Evolutionary conservation across 2,888 invertebrate genomes (phyloP).

Genomic region (Agrilus biguttatus): DNA sequence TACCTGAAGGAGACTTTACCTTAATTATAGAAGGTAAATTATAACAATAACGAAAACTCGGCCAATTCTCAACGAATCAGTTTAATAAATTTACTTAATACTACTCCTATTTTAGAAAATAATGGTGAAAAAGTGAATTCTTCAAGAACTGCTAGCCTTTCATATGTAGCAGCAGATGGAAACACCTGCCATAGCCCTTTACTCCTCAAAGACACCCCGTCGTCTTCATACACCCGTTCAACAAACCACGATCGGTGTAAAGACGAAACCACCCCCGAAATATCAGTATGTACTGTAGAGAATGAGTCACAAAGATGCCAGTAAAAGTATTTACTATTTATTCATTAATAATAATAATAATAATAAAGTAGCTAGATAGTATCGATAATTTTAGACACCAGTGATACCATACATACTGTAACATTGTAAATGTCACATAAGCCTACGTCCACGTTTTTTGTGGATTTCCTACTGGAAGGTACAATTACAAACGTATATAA

Average conservation of each 20-base stretch:
- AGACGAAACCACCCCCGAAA: slow-evolving; percentile 5
- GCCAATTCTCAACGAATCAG: too few species aligned
- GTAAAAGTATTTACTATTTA: slow-evolving; percentile 4
- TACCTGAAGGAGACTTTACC: slow-evolving; percentile 22
- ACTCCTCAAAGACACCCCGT: slow-evolving; percentile 13
- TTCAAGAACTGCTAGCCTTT: slow-evolving; percentile 16
- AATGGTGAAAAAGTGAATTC: slow-evolving; percentile 11
- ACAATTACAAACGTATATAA: slow-evolving; percentile 16
- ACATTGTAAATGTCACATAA: slow-evolving; percentile 1
- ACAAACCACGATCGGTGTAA: slow-evolving; percentile 25
- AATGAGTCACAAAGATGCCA: neutral
- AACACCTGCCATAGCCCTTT: slow-evolving; percentile 20
- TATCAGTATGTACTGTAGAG: slow-evolving; percentile 3
- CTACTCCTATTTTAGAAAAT: slow-evolving; percentile 9
- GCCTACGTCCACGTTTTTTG: slow-evolving; percentile 3
- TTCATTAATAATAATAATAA: slow-evolving; percentile 3
- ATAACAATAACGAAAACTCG: neutral
- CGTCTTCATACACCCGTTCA: slow-evolving; percentile 15
- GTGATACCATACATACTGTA: slow-evolving; percentile 8
- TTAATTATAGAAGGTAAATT: slow-evolving; percentile 17
- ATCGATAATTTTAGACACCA: slow-evolving; percentile 8
- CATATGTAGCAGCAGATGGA: slow-evolving; percentile 14
- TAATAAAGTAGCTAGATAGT: slow-evolving; percentile 4
- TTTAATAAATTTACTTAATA: neutral
- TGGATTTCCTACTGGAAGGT: slow-evolving; percentile 17